These are phyloP conservation scores for Rhingia rostrata DNA, from an alignment of 2,888 invertebrate genomes.

Conservation along the genomic window DNA sequence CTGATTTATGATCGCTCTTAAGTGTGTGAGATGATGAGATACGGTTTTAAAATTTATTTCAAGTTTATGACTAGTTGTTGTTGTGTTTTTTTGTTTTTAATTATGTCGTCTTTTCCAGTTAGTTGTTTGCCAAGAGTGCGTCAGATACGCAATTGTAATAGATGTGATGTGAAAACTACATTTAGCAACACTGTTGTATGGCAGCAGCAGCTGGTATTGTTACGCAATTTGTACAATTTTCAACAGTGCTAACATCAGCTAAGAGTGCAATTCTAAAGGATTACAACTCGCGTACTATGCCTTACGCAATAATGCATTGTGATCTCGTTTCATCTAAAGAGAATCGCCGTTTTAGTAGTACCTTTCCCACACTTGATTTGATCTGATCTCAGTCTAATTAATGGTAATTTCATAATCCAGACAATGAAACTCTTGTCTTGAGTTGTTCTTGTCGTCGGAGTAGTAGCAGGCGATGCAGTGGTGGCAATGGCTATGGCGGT, in stretches of 20 bases:
- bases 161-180: conserved; percentile 68
- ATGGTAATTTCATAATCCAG: conserved; percentile 63
- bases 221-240: conserved; percentile 52
- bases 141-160: conserved; percentile 63
- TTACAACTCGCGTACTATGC: conserved; percentile 37
- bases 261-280: conserved; percentile 56
- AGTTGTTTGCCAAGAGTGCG: conserved; percentile 63
- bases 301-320: conserved; percentile 51
- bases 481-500: conserved; percentile 20
- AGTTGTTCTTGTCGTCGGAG: conserved; percentile 45
- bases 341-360: conserved; percentile 16
- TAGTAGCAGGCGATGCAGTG: conserved; percentile 27
- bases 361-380: conserved; percentile 71
- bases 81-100: conserved; percentile 46
- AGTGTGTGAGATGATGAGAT: conserved; percentile 74
- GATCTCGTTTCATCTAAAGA: conserved; percentile 56
- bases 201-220: conserved; percentile 29
- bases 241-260: conserved; percentile 5
- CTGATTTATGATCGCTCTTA: conserved; percentile 72
- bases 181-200: conserved; percentile 38
- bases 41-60: conserved; percentile 71
- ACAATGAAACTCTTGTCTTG: conserved; percentile 58
- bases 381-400: conserved; percentile 69
- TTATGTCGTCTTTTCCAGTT: conserved; percentile 53
- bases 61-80: conserved; percentile 68